A percentile compares a stretch with the other conserved stretches of the same genome.
phyloP scores from a whole-genome alignment of 37 sponge, comb jelly and placozoan genomes.

The Chondrosia reniformis region DNA sequence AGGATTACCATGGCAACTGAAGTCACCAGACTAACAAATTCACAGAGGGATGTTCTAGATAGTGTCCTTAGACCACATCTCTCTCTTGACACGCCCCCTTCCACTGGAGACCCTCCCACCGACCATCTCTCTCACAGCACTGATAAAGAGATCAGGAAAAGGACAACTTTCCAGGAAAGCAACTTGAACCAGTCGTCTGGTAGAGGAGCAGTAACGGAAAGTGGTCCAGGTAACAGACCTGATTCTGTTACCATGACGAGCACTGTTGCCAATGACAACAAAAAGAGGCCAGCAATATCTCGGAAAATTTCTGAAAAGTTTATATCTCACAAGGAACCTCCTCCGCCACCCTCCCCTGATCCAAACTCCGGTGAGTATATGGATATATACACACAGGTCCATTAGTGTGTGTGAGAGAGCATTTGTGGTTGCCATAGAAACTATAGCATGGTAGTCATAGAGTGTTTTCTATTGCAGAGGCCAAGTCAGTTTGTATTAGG shows the following conservation, averaged over 20 bases:
- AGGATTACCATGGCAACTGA: background rate
- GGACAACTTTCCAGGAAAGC: background rate
- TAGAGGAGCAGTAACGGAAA: too few relatives aligned
- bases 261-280: conserved; percentile 77
- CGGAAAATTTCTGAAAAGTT: conserved; percentile 57
- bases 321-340: conserved; percentile 18
- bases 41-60: background rate
- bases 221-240: background rate
- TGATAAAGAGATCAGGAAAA: background rate
- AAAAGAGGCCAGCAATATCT: conserved; percentile 51
- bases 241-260: background rate
- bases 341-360: conserved; percentile 64
- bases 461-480: too few relatives aligned
- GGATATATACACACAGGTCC: background rate
- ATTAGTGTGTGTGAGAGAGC: background rate
- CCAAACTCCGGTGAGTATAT: conserved; percentile 71
- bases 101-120: background rate
- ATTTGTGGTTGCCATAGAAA: too few relatives aligned
- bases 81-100: background rate
- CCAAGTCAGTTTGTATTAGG: conserved; percentile 64
- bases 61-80: conserved; percentile 10
- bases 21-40: background rate
- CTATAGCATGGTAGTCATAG: too few relatives aligned
- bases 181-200: too few relatives aligned
- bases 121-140: too few relatives aligned